These are phyloP conservation scores for Oryzias curvinotus DNA, from an alignment of 2,113 vertebrate genomes.

Conservation along the genomic window DNA sequence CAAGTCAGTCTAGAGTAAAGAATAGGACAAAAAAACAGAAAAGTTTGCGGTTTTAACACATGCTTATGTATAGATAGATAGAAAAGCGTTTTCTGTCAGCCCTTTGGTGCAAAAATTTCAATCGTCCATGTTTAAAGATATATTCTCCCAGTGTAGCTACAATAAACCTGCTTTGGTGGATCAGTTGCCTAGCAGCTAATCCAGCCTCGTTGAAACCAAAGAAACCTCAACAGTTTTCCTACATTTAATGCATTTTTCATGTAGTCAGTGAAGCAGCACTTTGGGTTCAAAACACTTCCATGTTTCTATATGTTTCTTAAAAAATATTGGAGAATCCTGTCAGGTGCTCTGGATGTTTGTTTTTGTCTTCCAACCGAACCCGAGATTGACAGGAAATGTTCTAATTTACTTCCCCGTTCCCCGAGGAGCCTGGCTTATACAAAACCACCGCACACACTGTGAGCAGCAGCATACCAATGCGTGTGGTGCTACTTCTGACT, in stretches of 20 bases:
- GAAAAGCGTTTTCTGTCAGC: neutral
- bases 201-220: neutral
- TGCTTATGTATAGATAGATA: too few relatives aligned
- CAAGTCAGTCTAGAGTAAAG: too few relatives aligned
- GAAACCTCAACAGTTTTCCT: neutral
- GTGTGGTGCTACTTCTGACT: conserved; percentile 26
- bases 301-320: neutral
- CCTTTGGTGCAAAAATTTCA: fast-evolving
- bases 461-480: conserved; percentile 35
- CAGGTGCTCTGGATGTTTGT: conserved; percentile 4
- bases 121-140: neutral
- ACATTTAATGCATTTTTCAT: neutral
- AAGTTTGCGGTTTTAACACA: too few relatives aligned
- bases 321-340: conserved; percentile 1
- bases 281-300: conserved; percentile 8
- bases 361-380: conserved; percentile 10
- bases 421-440: conserved; percentile 27
- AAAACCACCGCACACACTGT: conserved; percentile 35
- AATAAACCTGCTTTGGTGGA: neutral
- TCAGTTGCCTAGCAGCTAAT: neutral
- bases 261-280: neutral
- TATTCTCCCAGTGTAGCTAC: neutral
- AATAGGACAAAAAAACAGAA: too few relatives aligned
- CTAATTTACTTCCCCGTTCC: conserved; percentile 15
- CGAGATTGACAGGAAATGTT: conserved; percentile 18